Base-by-base conservation (phyloP, 2,888 invertebrate species). In the Drosophila diplacantha region DNA sequence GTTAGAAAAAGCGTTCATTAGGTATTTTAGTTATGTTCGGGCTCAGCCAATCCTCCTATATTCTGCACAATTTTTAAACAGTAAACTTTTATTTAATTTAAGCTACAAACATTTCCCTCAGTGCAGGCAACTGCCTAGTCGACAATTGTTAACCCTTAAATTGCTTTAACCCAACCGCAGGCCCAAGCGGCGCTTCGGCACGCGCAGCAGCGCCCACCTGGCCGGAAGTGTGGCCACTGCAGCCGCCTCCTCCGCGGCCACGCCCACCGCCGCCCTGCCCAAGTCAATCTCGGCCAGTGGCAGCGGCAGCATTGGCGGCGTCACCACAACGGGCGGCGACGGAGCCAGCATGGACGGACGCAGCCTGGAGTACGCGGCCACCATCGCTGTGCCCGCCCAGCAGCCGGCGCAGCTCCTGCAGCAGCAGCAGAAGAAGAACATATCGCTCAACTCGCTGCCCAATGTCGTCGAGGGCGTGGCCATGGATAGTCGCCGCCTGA, bases 151-250 rank as follows among this genome's bases (percentile, higher is more conserved):
- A 32, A 55, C 11, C 44, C 53, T 1, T 57, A 31, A 12, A 29
- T 24, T 18, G 35, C n/a, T 8, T 9, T 8, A 34, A 20, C 32
- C 32, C 41, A n/a, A 43, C 47, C 14, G 3, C 57, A 88, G 88
- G 50, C 86, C 87, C 26, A 86, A 86, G 43, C 81, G 86, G 29
- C 86, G 88, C 37, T 88, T 88, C 66, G 87, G 87, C 70, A 87
- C 84, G 5, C 84, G 86, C 34, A 86, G 83, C 69, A 85, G 74
- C 59, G 81, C 80, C 35, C 79, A 85, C 54, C 57, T 76, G 37
- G 75, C 66, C 41, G 70, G 78, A 43, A 65, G 61, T 54, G 63
- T 66, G 34, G 56, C 66, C 18, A 71, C 64, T 26, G 39, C 67
- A 53, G 35, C 56, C 20, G 24, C 53, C 39, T 47, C 66, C 32